Evolutionary conservation across 2,888 invertebrate species (phyloP).

Genomic region (Brenthis ino): DNA sequence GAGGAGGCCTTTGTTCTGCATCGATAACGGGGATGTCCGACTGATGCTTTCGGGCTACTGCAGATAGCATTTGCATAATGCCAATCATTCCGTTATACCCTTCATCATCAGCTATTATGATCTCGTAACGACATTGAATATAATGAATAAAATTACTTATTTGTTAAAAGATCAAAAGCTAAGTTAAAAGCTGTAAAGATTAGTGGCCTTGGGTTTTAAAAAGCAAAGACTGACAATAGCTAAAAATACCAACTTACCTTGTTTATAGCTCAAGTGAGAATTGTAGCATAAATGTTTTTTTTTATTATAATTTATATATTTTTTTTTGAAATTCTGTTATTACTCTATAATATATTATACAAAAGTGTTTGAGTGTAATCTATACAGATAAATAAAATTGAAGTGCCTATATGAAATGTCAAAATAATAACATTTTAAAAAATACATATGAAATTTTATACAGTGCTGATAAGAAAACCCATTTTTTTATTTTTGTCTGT

Average conservation of each 20-base stretch:
- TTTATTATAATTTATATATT: too few relatives aligned
- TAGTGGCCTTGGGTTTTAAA: neutral
- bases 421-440: too few relatives aligned
- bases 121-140: slow-evolving; percentile 62
- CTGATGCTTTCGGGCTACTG: slow-evolving; percentile 58
- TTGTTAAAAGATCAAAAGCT: neutral
- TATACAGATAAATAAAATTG: too few relatives aligned
- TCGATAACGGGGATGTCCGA: slow-evolving; percentile 52
- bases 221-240: neutral
- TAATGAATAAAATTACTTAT: slow-evolving; percentile 37
- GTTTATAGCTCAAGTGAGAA: neutral
- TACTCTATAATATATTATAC: too few relatives aligned
- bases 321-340: too few relatives aligned
- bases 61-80: slow-evolving; percentile 77
- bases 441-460: too few relatives aligned
- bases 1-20: slow-evolving; percentile 47
- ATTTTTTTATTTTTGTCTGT: too few relatives aligned
- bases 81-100: slow-evolving; percentile 66
- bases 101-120: slow-evolving; percentile 68
- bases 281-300: too few relatives aligned
- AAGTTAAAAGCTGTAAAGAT: neutral
- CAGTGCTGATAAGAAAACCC: too few relatives aligned
- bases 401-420: too few relatives aligned
- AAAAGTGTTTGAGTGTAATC: too few relatives aligned
- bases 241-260: neutral